Conservation (phyloP, 2,113 vertebrate species). For the Litocranius walleri region DNA sequence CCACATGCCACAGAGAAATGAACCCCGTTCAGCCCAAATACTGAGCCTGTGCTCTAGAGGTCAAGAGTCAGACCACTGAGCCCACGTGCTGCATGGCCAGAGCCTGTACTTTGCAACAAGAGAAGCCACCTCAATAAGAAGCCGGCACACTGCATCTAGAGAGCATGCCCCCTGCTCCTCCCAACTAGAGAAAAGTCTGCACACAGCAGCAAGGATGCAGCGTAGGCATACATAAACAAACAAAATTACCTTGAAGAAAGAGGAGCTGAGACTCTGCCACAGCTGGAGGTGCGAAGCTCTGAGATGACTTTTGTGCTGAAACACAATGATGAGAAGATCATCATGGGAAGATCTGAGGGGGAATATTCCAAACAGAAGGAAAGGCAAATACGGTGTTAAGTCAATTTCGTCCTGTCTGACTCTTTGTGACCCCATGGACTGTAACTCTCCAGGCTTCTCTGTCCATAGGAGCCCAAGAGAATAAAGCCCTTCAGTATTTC, state of each 20-base stretch:
- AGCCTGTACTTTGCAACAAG: not conserved
- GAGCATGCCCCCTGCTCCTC: not conserved
- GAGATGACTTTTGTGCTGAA: too few species aligned
- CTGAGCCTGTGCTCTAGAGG: not conserved
- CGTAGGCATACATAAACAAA: not conserved
- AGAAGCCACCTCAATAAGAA: not conserved
- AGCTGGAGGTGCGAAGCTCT: too few species aligned
- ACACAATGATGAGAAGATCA: not conserved
- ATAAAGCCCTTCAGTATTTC: not conserved
- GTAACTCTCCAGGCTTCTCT: not conserved
- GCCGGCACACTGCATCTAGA: not conserved
- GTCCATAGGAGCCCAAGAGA: not conserved
- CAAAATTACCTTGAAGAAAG: not conserved
- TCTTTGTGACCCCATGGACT: not conserved
- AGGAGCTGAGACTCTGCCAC: too few species aligned
- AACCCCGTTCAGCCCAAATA: not conserved
- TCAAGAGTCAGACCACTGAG: not conserved
- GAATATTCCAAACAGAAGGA: not conserved
- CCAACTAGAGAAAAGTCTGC: not conserved
- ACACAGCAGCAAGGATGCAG: not conserved
- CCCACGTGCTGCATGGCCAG: not conserved
- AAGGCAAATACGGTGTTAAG: rapidly evolving
- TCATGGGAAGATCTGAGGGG: not conserved
- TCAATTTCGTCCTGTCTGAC: not conserved
- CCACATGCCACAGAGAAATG: not conserved